Conservation (phyloP, 2,797 vertebrate genomes). For the Characodon lateralis region DNA sequence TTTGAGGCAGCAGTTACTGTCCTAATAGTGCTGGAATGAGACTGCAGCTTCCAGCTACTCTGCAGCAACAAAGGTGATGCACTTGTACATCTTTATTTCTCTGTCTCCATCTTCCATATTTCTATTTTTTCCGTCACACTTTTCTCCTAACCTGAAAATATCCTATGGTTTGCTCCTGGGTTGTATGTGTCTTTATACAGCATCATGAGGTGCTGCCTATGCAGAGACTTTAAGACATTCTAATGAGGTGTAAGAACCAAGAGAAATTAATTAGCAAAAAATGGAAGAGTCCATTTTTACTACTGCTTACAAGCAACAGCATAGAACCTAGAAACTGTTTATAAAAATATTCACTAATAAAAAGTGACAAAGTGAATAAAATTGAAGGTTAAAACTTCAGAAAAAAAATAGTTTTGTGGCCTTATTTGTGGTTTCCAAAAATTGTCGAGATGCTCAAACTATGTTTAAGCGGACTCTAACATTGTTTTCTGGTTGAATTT, state of each 20-base stretch:
- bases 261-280: not conserved
- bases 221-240: slow-evolving; percentile 7
- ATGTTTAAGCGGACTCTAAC: not conserved
- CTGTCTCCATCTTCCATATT: not conserved
- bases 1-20: slow-evolving; percentile 31
- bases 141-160: slow-evolving; percentile 19
- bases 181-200: slow-evolving; percentile 1
- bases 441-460: no score
- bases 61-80: slow-evolving; percentile 23
- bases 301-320: not conserved
- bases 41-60: slow-evolving; percentile 23
- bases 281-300: not conserved
- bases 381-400: not conserved
- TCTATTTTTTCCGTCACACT: not conserved
- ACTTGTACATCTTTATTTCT: not conserved
- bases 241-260: slow-evolving; percentile 23
- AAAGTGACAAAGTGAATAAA: not conserved
- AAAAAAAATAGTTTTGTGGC: not conserved
- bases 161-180: slow-evolving; percentile 14
- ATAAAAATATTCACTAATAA: no score
- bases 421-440: not conserved
- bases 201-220: slow-evolving; percentile 1
- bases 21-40: slow-evolving; percentile 25
- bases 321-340: not conserved
- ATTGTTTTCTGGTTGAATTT: not conserved